phyloP scores from a whole-genome alignment of 2,113 vertebrate species.

The Pterocles orientalis region DNA sequence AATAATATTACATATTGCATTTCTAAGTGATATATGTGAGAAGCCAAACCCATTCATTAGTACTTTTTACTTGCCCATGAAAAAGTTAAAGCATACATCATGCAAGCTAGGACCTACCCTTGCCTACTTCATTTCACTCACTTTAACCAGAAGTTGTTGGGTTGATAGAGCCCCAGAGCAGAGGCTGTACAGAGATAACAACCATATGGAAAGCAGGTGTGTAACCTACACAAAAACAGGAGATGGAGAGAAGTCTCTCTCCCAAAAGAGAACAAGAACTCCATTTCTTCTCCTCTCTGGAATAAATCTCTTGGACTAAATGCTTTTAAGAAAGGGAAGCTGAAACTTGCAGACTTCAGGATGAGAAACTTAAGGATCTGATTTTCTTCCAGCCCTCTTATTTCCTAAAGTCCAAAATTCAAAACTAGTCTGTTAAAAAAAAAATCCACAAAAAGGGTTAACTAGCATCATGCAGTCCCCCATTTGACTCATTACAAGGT shows the following conservation, averaged over 20 bases:
- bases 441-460: not conserved
- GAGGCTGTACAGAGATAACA: not conserved
- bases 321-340: not conserved
- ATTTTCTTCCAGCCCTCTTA: not conserved
- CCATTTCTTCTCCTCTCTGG: not conserved
- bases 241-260: not conserved
- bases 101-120: not conserved
- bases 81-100: not conserved
- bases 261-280: not conserved
- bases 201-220: rapidly evolving
- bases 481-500: not conserved
- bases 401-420: not conserved
- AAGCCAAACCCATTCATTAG: not conserved
- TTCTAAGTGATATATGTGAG: not conserved
- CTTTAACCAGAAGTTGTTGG: not conserved
- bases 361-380: not conserved
- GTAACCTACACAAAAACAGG: not conserved
- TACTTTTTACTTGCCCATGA: not conserved
- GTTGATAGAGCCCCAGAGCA: not conserved
- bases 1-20: not conserved
- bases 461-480: not conserved
- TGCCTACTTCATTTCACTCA: not conserved
- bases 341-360: not conserved
- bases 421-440: not conserved
- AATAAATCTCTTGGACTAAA: not conserved